Conservation (phyloP, 2,113 vertebrate genomes). For the Mobula birostris region DNA sequence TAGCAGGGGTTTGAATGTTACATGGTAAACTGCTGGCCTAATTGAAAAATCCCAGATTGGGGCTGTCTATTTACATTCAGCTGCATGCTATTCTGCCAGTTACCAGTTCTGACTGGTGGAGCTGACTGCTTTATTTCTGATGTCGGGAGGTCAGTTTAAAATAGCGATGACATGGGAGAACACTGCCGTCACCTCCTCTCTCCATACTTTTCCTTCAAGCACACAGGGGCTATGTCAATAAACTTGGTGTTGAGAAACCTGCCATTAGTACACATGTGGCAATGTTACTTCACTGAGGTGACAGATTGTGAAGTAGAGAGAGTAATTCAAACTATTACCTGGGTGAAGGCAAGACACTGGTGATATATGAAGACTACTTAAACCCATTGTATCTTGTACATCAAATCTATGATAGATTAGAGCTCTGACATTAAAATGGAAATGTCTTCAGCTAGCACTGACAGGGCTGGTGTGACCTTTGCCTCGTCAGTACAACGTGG, state of each 20-base stretch:
- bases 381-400: conserved; percentile 83
- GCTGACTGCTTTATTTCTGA: conserved; percentile 24
- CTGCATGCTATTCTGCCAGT: neutral
- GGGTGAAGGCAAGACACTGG: conserved; percentile 78
- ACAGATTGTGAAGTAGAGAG: conserved; percentile 79
- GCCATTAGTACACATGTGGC: conserved; percentile 64
- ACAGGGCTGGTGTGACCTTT: conserved; percentile 70
- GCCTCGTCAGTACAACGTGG: conserved; percentile 76
- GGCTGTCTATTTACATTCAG: neutral
- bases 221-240: conserved; percentile 46
- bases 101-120: neutral
- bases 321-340: conserved; percentile 83
- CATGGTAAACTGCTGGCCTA: neutral
- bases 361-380: conserved; percentile 89
- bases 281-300: conserved; percentile 73
- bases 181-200: conserved; percentile 24
- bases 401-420: conserved; percentile 92
- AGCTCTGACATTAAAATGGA: conserved; percentile 98
- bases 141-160: conserved; percentile 9
- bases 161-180: neutral
- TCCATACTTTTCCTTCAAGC: neutral
- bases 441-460: conserved; percentile 83
- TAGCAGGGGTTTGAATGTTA: neutral
- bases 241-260: conserved; percentile 68
- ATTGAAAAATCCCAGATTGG: neutral